Evolutionary conservation across 2,797 vertebrate species (phyloP).

Genomic region (Falco biarmicus): DNA sequence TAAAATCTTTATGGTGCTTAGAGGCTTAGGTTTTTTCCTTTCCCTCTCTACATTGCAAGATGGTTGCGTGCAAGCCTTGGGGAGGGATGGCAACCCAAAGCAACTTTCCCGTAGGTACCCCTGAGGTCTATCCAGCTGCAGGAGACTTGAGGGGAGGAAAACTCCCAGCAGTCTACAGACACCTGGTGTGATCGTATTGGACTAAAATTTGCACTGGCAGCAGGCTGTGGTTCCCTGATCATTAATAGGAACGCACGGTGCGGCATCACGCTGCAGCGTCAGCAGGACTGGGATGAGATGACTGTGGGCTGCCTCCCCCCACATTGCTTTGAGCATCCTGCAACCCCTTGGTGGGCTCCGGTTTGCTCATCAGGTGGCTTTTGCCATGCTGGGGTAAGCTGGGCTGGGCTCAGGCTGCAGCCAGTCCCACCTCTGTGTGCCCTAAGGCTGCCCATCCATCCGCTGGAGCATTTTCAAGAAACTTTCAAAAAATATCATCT

Average conservation of each 20-base stretch:
- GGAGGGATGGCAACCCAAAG: neutral
- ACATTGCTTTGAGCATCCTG: neutral
- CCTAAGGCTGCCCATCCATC: neutral
- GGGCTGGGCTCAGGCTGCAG: neutral
- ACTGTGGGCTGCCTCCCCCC: neutral
- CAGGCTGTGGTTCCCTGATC: accelerated
- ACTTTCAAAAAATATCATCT: neutral
- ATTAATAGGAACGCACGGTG: neutral
- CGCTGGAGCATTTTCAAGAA: neutral
- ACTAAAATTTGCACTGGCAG: neutral
- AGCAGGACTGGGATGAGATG: neutral
- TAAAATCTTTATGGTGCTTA: neutral
- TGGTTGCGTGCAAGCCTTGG: neutral
- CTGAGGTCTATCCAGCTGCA: neutral
- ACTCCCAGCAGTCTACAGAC: neutral
- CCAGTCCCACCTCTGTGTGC: accelerated
- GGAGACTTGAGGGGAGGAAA: neutral
- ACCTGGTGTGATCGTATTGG: neutral
- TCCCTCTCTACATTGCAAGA: neutral
- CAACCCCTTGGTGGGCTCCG: neutral
- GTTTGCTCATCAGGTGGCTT: neutral
- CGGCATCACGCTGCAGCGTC: neutral
- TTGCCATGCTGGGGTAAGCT: neutral
- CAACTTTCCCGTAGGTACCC: accelerated
- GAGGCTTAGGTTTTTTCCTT: neutral